phyloP scores from a whole-genome alignment of 2,797 vertebrate species.

The Hyperoplus immaculatus region DNA sequence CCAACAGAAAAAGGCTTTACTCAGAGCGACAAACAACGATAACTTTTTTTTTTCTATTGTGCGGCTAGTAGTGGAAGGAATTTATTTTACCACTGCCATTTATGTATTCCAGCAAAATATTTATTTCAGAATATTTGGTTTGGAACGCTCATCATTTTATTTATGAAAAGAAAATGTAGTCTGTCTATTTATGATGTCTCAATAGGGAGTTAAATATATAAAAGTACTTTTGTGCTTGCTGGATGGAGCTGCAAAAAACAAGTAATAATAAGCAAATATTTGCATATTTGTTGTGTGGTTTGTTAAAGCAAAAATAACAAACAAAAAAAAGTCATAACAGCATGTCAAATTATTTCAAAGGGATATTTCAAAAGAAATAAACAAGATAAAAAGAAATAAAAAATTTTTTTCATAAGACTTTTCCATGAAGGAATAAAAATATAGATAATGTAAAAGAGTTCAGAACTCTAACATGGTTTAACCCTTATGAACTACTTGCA shows the following conservation, averaged over 20 bases:
- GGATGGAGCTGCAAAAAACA: conserved; percentile 6
- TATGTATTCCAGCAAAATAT: conserved; percentile 35
- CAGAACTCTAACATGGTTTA: conserved; percentile 13
- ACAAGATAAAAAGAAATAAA: background rate
- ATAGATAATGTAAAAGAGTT: conserved; percentile 2
- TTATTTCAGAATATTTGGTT: conserved; percentile 15
- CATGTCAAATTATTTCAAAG: conserved; percentile 28
- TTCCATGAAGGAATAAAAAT: conserved; percentile 27
- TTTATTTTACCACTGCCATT: background rate
- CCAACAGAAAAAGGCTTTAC: conserved; percentile 24
- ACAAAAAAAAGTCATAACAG: conserved; percentile 11
- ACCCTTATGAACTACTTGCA: conserved; percentile 8
- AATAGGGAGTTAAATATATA: conserved; percentile 16
- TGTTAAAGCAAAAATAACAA: conserved; percentile 27
- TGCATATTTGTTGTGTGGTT: conserved; percentile 4
- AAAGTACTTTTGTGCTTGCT: background rate
- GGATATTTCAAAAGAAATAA: conserved; percentile 28
- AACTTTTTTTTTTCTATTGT: background rate
- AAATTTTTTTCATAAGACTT: conserved; percentile 12
- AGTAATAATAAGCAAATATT: conserved; percentile 29
- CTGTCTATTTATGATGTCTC: conserved; percentile 19
- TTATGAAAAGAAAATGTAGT: conserved; percentile 21
- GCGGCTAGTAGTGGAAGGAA: background rate
- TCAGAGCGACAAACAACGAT: background rate
- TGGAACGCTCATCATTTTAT: conserved; percentile 8